Evolutionary conservation across 2,888 invertebrate genomes (phyloP).

Genomic region (Euclidia mi): DNA sequence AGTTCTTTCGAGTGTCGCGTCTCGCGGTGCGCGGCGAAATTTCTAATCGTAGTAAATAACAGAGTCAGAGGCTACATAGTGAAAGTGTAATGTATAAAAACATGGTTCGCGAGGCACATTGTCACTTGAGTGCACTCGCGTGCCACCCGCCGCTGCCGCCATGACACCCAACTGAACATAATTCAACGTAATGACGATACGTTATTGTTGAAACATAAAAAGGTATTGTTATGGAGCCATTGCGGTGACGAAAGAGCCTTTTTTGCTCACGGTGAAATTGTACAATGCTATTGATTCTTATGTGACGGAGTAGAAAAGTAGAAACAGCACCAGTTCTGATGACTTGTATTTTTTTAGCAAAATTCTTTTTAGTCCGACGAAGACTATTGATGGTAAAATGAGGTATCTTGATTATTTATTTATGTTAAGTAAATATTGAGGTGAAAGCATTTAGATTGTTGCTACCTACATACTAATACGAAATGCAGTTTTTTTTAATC

Average conservation of each 20-base stretch:
- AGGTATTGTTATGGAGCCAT: conserved; percentile 44
- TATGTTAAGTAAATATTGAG: neutral
- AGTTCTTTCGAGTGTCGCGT: conserved; percentile 56
- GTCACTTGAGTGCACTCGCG: conserved; percentile 52
- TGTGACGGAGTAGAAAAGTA: neutral
- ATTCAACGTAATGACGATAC: conserved; percentile 41
- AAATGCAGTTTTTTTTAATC: no score
- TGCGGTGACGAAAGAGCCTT: conserved; percentile 33
- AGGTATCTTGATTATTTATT: conserved; percentile 6
- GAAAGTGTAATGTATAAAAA: conserved; percentile 70
- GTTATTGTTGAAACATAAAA: conserved; percentile 47
- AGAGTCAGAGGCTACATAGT: conserved; percentile 59
- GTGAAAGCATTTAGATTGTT: neutral
- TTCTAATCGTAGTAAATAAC: conserved; percentile 67
- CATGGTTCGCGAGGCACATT: conserved; percentile 55
- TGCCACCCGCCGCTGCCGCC: conserved; percentile 21
- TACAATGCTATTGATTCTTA: conserved; percentile 10
- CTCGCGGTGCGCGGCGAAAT: conserved; percentile 60
- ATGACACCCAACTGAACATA: conserved; percentile 45
- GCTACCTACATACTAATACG: no score
- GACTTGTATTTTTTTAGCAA: no score
- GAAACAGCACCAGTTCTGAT: neutral
- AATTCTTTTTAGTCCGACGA: no score
- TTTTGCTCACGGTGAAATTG: conserved; percentile 41
- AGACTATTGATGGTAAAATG: conserved; percentile 5